These are phyloP conservation scores for Myiagra hebetior DNA, from an alignment of 2,113 vertebrate species.

Conservation along the genomic window DNA sequence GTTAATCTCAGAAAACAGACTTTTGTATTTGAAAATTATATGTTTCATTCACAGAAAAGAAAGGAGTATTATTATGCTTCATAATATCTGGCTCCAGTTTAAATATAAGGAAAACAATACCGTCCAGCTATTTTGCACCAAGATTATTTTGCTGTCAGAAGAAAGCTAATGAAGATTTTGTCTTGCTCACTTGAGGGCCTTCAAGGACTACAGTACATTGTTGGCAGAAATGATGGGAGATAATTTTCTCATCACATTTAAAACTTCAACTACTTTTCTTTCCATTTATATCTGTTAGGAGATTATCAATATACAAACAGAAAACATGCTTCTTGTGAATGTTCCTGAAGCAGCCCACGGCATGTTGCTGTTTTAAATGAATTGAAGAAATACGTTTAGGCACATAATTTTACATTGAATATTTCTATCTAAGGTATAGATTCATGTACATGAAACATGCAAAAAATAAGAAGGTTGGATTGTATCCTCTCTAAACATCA, in stretches of 20 bases:
- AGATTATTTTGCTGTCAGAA: background rate
- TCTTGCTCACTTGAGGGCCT: background rate
- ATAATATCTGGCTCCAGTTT: background rate
- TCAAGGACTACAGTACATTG: background rate
- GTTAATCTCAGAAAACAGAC: background rate
- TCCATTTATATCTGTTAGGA: background rate
- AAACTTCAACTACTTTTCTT: background rate
- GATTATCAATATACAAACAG: background rate
- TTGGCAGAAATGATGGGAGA: background rate
- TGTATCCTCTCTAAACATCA: background rate
- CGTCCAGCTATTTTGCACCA: background rate
- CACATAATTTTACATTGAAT: accelerated
- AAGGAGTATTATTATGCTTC: background rate
- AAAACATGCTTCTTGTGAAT: background rate
- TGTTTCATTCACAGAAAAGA: background rate
- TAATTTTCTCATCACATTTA: background rate
- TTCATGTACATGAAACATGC: background rate
- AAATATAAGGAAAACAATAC: background rate
- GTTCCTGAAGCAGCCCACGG: background rate
- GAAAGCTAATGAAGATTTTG: background rate
- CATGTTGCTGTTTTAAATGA: background rate
- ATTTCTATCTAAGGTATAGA: background rate
- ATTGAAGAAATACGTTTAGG: background rate
- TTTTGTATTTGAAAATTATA: background rate
- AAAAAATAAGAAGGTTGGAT: background rate